Percentiles rank a stretch among this genome's conserved stretches.
Conservation (phyloP, 2,113 vertebrate genomes). For the Chunga burmeisteri region DNA sequence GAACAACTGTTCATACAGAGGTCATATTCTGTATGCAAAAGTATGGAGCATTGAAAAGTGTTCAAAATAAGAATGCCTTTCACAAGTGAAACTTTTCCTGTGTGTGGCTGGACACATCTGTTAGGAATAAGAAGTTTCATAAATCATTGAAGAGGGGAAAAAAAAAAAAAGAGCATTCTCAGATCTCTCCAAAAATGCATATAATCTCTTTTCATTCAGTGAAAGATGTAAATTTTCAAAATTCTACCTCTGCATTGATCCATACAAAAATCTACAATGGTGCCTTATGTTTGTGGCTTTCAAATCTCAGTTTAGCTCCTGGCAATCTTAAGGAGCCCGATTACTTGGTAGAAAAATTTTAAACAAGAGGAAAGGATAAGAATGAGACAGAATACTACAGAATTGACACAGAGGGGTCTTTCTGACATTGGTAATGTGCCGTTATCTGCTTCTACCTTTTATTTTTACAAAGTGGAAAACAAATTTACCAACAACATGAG, state of each 20-base stretch:
- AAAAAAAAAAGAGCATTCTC: not conserved
- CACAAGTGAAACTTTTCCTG: not conserved
- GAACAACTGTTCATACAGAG: not conserved
- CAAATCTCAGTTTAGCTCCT: not conserved
- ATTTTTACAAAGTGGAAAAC: not conserved
- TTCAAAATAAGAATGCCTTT: slow-evolving; percentile 1
- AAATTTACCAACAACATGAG: not conserved
- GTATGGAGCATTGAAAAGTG: not conserved
- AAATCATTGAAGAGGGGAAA: not conserved
- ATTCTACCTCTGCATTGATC: not conserved
- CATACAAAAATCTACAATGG: not conserved
- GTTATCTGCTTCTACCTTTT: not conserved
- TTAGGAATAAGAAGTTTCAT: slow-evolving; percentile 3
- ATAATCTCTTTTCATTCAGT: not conserved
- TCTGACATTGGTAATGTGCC: not conserved
- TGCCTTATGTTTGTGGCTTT: not conserved
- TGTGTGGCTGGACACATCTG: not conserved
- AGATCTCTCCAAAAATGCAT: not conserved
- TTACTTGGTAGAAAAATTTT: not conserved
- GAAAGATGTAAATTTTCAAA: not conserved
- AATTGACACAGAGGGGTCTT: not conserved
- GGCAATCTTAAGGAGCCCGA: not conserved
- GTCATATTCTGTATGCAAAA: slow-evolving; percentile 29
- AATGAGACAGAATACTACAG: not conserved
- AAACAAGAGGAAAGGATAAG: not conserved